Conservation (phyloP, 2,113 vertebrate species). For the Nothobranchius furzeri region DNA sequence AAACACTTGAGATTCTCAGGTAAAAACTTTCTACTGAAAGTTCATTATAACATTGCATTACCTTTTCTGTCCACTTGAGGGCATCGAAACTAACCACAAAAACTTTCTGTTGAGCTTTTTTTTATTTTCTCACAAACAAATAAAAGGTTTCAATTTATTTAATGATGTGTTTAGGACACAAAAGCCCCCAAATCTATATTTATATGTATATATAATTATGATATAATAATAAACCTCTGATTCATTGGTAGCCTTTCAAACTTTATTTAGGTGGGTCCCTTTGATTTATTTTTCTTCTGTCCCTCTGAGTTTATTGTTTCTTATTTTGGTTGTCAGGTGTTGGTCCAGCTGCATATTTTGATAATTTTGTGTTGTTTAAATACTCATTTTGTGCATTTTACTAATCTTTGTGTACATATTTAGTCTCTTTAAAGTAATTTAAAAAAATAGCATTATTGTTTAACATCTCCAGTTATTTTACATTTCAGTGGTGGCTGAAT, state of each 20-base stretch:
- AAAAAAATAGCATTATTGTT: too few relatives aligned
- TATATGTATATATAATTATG: too few relatives aligned
- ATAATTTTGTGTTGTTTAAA: not conserved
- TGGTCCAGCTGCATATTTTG: not conserved
- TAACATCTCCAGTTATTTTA: not conserved
- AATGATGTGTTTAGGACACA: too few relatives aligned
- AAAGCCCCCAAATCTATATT: too few relatives aligned
- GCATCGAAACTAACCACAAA: slow-evolving; percentile 7
- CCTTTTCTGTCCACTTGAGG: slow-evolving; percentile 1
- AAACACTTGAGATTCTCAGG: not conserved
- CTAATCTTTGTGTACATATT: too few relatives aligned
- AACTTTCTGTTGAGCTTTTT: not conserved
- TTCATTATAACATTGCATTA: not conserved
- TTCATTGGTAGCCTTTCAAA: too few relatives aligned
- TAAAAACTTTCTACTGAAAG: not conserved
- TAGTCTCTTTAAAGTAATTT: too few relatives aligned
- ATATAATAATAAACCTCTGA: too few relatives aligned
- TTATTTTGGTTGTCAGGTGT: not conserved
- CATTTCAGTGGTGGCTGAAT: not conserved
- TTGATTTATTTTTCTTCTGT: not conserved
- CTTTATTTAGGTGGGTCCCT: too few relatives aligned
- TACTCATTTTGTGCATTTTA: not conserved
- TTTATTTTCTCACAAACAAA: too few relatives aligned
- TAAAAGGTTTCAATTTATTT: too few relatives aligned
- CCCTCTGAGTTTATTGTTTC: not conserved